Evolutionary conservation across 1,140 invertebrate species (phyloP), one percentile per base, ranked within the genome.

Genomic region (Drosophila azteca): DNA sequence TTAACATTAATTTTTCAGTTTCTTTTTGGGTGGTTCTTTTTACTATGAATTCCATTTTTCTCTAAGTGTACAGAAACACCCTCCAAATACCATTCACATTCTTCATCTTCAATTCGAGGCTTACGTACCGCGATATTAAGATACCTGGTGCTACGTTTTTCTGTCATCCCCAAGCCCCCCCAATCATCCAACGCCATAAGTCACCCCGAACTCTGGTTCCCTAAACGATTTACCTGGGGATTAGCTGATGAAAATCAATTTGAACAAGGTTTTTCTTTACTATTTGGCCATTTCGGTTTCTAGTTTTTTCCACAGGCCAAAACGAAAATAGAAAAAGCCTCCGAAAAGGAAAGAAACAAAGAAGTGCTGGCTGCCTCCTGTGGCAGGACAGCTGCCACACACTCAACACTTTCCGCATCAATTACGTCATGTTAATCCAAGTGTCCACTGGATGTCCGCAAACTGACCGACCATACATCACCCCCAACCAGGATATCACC

Each of bases 361-460:
- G 6, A 22, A 39, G 43, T 13, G 6, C 62, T 57, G 72, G 0
- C 17, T 20, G 24, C 24, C 24, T 26, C 83, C 67, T 69, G 68
- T 78, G 81, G 83, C 82, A 79, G 62, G 60, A 68, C 83, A 75
- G 82, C 73, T 87, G 81, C 82, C 83, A 79, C 83, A 77, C 83
- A 87, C 79, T 88, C 83, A 87, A 88, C 83, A 88, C 83, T 88
- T 88, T 88, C 83, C 83, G 83, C 84, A 88, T 88, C 83, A 88
- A 88, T 88, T 88, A 88, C 83, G 83, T 88, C 83, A 88, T 88
- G 83, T 89, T 90, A 90, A 90, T 85, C 85, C 85, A 64, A 87
- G 79, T 90, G 88, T 90, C 88, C 88, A 90, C 88, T 90, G 79
- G 79, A 74, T 90, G 88, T 90, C 88, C 88, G 88, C 88, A 90